Evolutionary conservation across 2,888 invertebrate genomes (phyloP), one percentile per base, ranked within the genome.

Genomic region (Ochropacha duplaris): DNA sequence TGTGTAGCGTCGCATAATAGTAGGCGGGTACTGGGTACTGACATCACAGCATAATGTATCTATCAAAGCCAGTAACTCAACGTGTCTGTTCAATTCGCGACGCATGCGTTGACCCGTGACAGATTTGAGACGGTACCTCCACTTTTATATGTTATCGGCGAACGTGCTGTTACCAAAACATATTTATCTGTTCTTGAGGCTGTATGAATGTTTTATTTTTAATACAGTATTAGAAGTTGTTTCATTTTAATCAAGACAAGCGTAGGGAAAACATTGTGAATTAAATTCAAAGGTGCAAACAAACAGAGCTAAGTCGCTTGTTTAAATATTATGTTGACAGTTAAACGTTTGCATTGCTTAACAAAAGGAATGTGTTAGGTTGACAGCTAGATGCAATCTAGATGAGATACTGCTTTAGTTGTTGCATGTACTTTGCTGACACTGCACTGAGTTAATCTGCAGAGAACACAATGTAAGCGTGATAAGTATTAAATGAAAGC

Each of bases 1-100:
- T 70, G 77, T 63, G 2, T 31, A 44, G 19, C 44, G 44, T 44
- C 19, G 44, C 19, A 44, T 44, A 19, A 19, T n/a, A 6, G 44
- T 44, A 8, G 9, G 19, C 9, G 39, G n/a, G 6, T 39, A 39
- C 16, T 16, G 39, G n/a, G 6, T 39, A 39, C 16, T 16, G 3
- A 44, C 44, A 44, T 44, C 44, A 3, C 5, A 39, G 6, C 5
- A 16, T 39, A 39, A 14, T 16, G 24, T 24, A 24, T 24, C n/a
- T 39, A 39, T n/a, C 39, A 39, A 19, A 44, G n/a, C 9, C 44
- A 44, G 44, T 44, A 44, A 19, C 19, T 44, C 44, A 44, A 44
- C 31, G 8, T n/a, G n/a, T 36, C 4, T 4, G 14, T 4, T n/a
- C 9, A 9, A 5, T 36, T 36, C 14, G 34, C 34, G 12, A n/a